Evolutionary conservation across 2,113 vertebrate genomes (phyloP).

Genomic region (Ageneiosus marmoratus): DNA sequence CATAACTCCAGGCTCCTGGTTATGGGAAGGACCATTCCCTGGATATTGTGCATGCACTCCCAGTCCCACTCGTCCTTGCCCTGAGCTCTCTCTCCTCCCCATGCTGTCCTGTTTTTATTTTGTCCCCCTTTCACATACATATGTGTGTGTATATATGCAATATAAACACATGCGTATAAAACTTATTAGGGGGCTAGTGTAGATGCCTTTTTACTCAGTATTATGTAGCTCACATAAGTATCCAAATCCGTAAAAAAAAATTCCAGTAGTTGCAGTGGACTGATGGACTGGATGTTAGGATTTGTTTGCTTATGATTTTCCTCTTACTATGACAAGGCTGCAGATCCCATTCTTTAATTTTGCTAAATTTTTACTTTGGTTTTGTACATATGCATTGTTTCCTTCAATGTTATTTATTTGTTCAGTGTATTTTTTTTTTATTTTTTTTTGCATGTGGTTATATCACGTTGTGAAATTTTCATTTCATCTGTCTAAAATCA

Average conservation of each 20-base stretch:
- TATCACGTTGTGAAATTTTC: not conserved
- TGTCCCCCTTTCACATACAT: conserved; percentile 52
- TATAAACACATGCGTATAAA: conserved; percentile 53
- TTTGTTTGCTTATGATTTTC: conserved; percentile 64
- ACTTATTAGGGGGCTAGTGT: conserved; percentile 53
- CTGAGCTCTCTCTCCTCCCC: conserved; percentile 9
- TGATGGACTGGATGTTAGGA: conserved; percentile 48
- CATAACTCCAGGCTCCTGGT: conserved; percentile 25
- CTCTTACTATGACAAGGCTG: conserved; percentile 61
- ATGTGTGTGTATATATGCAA: conserved; percentile 42
- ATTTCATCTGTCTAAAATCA: conserved; percentile 12
- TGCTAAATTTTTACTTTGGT: conserved; percentile 43
- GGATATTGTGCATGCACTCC: conserved; percentile 52
- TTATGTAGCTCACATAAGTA: conserved; percentile 69
- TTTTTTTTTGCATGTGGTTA: conserved; percentile 47
- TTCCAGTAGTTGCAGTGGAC: conserved; percentile 42
- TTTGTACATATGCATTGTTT: conserved; percentile 59
- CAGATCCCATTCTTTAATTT: conserved; percentile 60
- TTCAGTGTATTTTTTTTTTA: conserved; percentile 61
- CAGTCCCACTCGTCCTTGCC: not conserved
- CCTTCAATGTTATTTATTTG: conserved; percentile 51
- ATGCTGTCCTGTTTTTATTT: conserved; percentile 8
- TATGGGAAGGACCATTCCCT: conserved; percentile 44
- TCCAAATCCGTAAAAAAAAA: conserved; percentile 30
- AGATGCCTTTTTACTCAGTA: conserved; percentile 68